Evolutionary conservation across 2,797 vertebrate genomes (phyloP).

Genomic region (Leuciscus waleckii): DNA sequence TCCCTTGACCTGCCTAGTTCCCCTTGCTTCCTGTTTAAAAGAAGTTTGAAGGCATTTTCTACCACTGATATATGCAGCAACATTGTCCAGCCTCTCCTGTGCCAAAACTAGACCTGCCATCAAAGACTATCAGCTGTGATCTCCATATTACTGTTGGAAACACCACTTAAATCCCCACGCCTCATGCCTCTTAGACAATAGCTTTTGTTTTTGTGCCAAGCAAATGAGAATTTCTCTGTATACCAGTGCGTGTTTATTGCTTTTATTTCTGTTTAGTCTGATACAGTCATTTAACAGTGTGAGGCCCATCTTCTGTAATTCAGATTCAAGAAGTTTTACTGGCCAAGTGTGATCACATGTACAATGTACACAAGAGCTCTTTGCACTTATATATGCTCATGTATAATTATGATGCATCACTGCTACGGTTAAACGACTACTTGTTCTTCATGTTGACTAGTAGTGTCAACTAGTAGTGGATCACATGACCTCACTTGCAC

Average conservation of each 20-base stretch:
- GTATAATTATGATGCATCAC: background rate
- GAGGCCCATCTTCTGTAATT: background rate
- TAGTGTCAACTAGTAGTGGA: background rate
- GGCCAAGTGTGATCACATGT: background rate
- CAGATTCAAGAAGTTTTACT: background rate
- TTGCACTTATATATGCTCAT: background rate
- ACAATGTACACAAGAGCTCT: background rate
- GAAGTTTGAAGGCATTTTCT: conserved; percentile 46
- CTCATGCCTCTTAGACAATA: conserved; percentile 46
- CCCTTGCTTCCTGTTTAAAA: conserved; percentile 33
- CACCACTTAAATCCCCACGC: conserved; percentile 41
- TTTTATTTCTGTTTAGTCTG: conserved; percentile 40
- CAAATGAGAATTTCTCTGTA: conserved; percentile 34
- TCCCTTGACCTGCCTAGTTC: conserved; percentile 41
- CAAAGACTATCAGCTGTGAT: conserved; percentile 38
- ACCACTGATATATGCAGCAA: conserved; percentile 39
- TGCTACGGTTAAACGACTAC: background rate
- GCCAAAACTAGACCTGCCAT: conserved; percentile 35
- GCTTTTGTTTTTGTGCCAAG: conserved; percentile 24
- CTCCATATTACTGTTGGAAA: conserved; percentile 54
- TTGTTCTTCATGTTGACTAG: background rate
- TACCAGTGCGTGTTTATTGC: background rate
- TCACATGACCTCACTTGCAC: background rate
- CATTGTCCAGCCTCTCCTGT: conserved; percentile 26
- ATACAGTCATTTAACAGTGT: conserved; percentile 21